phyloP scores from a whole-genome alignment of 2,113 vertebrate species.

The Nannobrachium achirus region DNA sequence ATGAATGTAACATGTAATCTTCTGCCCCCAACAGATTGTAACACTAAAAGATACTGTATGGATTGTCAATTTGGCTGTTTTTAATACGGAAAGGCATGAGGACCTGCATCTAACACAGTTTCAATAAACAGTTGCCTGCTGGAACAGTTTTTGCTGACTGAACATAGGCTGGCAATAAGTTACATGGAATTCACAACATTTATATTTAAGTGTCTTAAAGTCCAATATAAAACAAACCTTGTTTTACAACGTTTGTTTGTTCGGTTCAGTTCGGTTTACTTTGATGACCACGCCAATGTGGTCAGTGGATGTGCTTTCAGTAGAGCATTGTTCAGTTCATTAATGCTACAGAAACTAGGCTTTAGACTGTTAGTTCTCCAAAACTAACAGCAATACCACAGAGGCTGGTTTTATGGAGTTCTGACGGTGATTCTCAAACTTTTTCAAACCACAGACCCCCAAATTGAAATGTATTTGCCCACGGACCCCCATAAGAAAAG shows the following conservation, averaged over 20 bases:
- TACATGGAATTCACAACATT: not conserved
- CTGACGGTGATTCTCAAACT: no score
- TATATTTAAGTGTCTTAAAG: conserved; percentile 25
- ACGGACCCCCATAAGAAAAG: no score
- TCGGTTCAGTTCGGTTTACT: no score
- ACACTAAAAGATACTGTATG: conserved; percentile 12
- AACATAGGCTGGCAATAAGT: conserved; percentile 13
- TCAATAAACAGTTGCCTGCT: not conserved
- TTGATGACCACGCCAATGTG: no score
- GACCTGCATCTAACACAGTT: conserved; percentile 1
- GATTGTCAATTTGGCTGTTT: conserved; percentile 39
- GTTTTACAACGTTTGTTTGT: not conserved
- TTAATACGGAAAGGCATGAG: not conserved
- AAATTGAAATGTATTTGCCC: no score
- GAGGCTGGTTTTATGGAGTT: conserved; percentile 24
- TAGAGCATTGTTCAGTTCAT: not conserved
- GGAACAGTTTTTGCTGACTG: conserved; percentile 14
- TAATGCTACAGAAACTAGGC: conserved; percentile 11
- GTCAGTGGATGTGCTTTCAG: no score
- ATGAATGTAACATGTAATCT: conserved; percentile 13
- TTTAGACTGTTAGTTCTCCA: not conserved
- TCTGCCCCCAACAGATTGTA: conserved; percentile 43
- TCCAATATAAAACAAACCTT: conserved; percentile 17
- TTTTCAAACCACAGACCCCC: no score
- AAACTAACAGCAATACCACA: conserved; percentile 22